Conservation (phyloP, 1,140 invertebrate genomes). For the Trichonephila inaurata region DNA sequence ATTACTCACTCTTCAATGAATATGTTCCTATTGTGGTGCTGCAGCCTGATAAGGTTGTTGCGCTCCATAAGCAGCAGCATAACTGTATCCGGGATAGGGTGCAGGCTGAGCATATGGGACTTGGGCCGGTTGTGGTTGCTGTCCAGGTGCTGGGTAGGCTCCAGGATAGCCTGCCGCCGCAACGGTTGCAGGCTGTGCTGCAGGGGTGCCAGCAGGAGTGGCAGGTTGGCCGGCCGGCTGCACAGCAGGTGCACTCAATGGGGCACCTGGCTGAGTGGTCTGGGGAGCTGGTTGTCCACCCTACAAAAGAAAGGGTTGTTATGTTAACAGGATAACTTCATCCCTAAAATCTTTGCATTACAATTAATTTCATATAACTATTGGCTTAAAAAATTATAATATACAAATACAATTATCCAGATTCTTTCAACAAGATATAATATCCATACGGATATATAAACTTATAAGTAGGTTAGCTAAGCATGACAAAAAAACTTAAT, state of each 20-base stretch:
- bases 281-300: background rate
- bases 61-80: constrained; percentile 61
- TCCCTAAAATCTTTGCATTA: too few relatives aligned
- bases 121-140: constrained; percentile 63
- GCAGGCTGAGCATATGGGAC: constrained; percentile 68
- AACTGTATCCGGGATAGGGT: constrained; percentile 59
- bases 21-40: constrained; percentile 45
- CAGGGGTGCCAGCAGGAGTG: constrained; percentile 40
- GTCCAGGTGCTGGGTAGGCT: constrained; percentile 64
- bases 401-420: too few relatives aligned
- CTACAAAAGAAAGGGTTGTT: background rate
- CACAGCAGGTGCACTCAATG: constrained; percentile 34
- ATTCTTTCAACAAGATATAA: too few relatives aligned
- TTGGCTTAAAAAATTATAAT: too few relatives aligned
- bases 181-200: constrained; percentile 58
- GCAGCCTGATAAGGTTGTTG: constrained; percentile 59
- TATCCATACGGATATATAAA: too few relatives aligned
- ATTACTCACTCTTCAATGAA: background rate
- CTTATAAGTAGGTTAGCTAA: too few relatives aligned
- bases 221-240: constrained; percentile 48
- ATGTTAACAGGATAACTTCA: too few relatives aligned
- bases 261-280: constrained; percentile 20
- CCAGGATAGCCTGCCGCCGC: constrained; percentile 68
- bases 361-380: too few relatives aligned
- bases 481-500: too few relatives aligned